phyloP scores from a whole-genome alignment of 2,797 vertebrate genomes.

The Squalus acanthias region DNA sequence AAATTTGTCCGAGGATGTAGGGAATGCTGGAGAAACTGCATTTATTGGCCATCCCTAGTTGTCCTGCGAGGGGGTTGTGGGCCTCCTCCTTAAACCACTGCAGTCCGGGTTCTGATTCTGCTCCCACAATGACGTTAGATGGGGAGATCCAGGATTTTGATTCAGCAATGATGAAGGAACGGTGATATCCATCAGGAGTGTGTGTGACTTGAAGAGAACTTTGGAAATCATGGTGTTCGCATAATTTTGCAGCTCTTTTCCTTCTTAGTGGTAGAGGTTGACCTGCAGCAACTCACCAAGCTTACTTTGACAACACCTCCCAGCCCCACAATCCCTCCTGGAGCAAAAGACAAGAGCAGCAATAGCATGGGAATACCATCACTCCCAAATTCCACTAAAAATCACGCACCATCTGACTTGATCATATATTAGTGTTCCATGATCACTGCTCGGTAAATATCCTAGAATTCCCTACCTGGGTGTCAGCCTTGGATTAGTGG shows the following conservation, averaged over 20 bases:
- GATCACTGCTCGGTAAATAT: too few species aligned
- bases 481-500: too few species aligned
- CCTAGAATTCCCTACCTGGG: too few species aligned
- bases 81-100: not conserved
- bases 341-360: too few species aligned
- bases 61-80: not conserved
- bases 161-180: not conserved
- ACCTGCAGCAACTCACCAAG: not conserved
- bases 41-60: not conserved
- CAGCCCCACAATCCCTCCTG: too few species aligned
- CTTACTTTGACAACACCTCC: too few species aligned
- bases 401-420: too few species aligned
- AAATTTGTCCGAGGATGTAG: not conserved
- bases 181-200: not conserved
- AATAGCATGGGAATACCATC: too few species aligned
- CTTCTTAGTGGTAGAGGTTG: not conserved
- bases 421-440: too few species aligned
- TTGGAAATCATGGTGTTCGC: not conserved
- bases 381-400: too few species aligned
- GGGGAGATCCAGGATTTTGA: not conserved
- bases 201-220: not conserved
- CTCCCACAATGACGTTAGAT: not conserved
- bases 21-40: too few species aligned
- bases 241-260: not conserved
- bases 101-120: not conserved